Evolutionary conservation across 2,797 vertebrate genomes (phyloP).

Genomic region (Smutsia gigantea): DNA sequence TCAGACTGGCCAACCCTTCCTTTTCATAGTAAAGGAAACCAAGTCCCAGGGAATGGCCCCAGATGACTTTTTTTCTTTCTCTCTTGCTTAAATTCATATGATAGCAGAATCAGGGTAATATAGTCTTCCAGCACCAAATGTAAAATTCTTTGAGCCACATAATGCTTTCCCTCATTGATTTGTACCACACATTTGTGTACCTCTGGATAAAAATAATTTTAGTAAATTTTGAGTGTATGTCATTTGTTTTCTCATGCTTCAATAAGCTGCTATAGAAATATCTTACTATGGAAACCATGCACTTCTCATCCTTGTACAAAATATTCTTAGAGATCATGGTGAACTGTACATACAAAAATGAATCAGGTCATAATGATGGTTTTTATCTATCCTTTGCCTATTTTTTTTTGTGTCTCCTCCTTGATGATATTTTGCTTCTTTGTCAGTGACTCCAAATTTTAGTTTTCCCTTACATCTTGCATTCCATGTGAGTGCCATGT

Average conservation of each 20-base stretch:
- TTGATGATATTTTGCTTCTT: background rate
- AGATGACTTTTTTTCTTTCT: background rate
- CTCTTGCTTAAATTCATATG: background rate
- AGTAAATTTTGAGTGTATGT: background rate
- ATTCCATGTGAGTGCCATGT: background rate
- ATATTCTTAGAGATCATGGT: background rate
- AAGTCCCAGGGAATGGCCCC: background rate
- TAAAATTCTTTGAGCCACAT: background rate
- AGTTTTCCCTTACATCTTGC: background rate
- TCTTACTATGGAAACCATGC: background rate
- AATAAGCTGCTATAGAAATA: background rate
- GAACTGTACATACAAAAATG: background rate
- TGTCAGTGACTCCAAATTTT: background rate
- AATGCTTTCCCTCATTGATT: background rate
- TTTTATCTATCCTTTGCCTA: background rate
- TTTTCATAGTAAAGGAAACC: constrained; percentile 17
- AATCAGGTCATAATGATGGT: background rate
- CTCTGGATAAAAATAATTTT: background rate
- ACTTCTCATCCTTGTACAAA: background rate
- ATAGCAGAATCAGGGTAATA: background rate
- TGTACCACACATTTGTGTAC: background rate
- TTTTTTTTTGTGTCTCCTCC: background rate
- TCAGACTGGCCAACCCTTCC: background rate
- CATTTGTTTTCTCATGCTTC: background rate
- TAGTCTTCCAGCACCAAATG: background rate